A percentile compares a stretch with the other conserved stretches of the same genome.
Evolutionary conservation across 2,888 invertebrate genomes (phyloP).

Genomic region (Agrochola macilenta): DNA sequence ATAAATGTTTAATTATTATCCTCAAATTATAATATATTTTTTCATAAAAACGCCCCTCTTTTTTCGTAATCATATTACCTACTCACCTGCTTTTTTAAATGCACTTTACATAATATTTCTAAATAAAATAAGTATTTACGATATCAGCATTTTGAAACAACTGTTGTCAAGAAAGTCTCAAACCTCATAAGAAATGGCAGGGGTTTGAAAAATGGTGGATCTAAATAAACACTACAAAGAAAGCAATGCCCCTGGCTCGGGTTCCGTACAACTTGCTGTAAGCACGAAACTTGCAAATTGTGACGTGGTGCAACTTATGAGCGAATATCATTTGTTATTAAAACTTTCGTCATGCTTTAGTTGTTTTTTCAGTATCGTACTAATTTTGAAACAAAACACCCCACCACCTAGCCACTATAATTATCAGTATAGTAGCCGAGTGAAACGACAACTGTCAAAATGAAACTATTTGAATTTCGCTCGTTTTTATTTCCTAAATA

Average conservation of each 20-base stretch:
- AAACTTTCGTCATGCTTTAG: not conserved
- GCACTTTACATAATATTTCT: not conserved
- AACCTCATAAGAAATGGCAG: conserved; percentile 28
- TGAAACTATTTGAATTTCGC: not conserved
- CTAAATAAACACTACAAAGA: conserved; percentile 63
- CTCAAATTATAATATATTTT: no score
- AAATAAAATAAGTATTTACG: not conserved
- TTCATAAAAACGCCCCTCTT: not conserved
- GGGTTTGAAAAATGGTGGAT: conserved; percentile 57
- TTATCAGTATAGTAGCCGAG: not conserved
- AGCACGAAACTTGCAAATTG: conserved; percentile 63
- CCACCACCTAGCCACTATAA: no score
- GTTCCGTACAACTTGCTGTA: conserved; percentile 59
- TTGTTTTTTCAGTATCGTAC: not conserved
- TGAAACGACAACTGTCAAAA: not conserved
- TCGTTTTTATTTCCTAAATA: not conserved
- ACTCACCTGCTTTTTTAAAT: not conserved
- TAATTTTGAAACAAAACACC: not conserved
- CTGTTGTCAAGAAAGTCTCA: conserved; percentile 30
- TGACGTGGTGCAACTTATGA: conserved; percentile 18
- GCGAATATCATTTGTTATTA: not conserved
- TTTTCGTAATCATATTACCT: not conserved
- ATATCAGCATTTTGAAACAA: conserved; percentile 24
- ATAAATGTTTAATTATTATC: no score
- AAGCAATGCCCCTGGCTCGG: conserved; percentile 51